Conservation (phyloP, 2,113 vertebrate genomes). For the Anas platyrhynchos region DNA sequence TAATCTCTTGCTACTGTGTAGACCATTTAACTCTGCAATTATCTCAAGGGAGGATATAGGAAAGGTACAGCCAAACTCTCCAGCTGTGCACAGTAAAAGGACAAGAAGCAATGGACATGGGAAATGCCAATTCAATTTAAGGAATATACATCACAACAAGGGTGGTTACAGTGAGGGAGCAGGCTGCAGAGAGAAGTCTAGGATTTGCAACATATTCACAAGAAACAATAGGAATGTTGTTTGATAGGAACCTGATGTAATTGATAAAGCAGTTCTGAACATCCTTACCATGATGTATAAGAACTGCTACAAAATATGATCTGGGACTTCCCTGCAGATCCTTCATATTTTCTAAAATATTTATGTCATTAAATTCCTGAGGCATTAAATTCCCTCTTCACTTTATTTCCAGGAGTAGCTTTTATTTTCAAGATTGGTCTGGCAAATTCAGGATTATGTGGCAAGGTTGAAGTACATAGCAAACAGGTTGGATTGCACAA, state of each 20-base stretch:
- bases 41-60: not conserved
- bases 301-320: not conserved
- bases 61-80: not conserved
- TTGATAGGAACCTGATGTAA: not conserved
- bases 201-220: not conserved
- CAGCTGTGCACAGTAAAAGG: not conserved
- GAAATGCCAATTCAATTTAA: not conserved
- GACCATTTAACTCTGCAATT: not conserved
- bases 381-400: not conserved
- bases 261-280: not conserved
- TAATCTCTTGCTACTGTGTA: not conserved
- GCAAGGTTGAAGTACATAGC: not conserved
- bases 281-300: not conserved
- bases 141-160: not conserved
- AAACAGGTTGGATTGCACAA: not conserved
- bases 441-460: not conserved
- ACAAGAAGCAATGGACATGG: not conserved
- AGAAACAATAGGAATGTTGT: not conserved
- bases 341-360: not conserved
- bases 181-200: not conserved
- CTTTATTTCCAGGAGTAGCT: not conserved
- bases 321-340: not conserved
- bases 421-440: not conserved
- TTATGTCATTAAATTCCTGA: not conserved
- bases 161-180: fast-evolving